Percentiles rank a stretch among this genome's conserved stretches.
Conservation (phyloP, 2,113 vertebrate species). For the Labeo rohita region DNA sequence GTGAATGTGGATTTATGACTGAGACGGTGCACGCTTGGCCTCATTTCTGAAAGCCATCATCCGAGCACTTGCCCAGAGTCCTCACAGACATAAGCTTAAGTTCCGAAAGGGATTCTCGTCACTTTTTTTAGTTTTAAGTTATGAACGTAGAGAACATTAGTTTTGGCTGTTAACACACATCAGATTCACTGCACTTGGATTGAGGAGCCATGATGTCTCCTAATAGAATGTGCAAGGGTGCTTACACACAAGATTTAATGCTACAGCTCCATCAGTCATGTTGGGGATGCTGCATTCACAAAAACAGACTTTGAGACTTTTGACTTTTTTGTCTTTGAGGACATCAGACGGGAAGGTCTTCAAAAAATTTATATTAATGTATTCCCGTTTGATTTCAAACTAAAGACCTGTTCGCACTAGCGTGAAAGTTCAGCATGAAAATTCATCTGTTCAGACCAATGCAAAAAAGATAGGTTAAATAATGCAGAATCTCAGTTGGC, state of each 20-base stretch:
- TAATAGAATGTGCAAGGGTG: background rate
- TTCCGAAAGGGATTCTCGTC: background rate
- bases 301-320: too few relatives aligned
- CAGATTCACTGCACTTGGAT: background rate
- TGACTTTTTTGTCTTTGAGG: too few relatives aligned
- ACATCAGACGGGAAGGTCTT: background rate
- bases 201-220: background rate
- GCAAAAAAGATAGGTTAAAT: background rate
- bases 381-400: background rate
- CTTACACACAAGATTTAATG: background rate
- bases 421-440: background rate
- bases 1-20: slow-evolving; percentile 18
- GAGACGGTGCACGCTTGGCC: background rate
- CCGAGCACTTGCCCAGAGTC: slow-evolving; percentile 3
- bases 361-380: background rate
- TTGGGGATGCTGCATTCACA: background rate
- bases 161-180: slow-evolving; percentile 8
- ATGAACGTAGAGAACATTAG: slow-evolving; percentile 29
- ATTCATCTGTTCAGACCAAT: background rate
- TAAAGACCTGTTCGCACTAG: background rate
- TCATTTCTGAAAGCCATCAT: slow-evolving; percentile 37
- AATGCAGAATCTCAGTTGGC: too few relatives aligned
- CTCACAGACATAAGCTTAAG: background rate
- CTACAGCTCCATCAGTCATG: background rate
- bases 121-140: background rate